phyloP scores from a whole-genome alignment of 2,888 invertebrate genomes.

The Spialia ferax region DNA sequence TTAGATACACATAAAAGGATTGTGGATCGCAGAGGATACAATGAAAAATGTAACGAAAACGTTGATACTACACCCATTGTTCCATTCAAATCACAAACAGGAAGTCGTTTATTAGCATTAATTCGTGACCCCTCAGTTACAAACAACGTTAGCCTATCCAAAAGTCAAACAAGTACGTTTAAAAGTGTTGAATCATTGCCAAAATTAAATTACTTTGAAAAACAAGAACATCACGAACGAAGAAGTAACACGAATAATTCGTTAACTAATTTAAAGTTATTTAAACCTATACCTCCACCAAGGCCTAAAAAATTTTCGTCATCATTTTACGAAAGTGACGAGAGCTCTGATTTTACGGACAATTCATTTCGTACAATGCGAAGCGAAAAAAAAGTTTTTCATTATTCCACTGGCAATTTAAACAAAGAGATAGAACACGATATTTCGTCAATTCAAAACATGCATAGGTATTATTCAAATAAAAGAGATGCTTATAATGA shows the following conservation, averaged over 20 bases:
- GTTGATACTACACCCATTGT: slow-evolving; percentile 54
- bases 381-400: slow-evolving; percentile 73
- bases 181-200: slow-evolving; percentile 56
- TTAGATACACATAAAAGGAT: slow-evolving; percentile 90
- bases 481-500: slow-evolving; percentile 58
- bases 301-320: slow-evolving; percentile 71
- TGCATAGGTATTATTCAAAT: slow-evolving; percentile 73
- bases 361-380: slow-evolving; percentile 70
- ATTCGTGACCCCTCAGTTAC: slow-evolving; percentile 84
- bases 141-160: slow-evolving; percentile 59
- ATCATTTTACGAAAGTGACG: slow-evolving; percentile 77
- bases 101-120: slow-evolving; percentile 88
- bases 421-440: slow-evolving; percentile 81
- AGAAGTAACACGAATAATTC: slow-evolving; percentile 43
- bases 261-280: slow-evolving; percentile 50
- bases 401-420: slow-evolving; percentile 78
- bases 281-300: slow-evolving; percentile 75
- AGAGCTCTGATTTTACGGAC: slow-evolving; percentile 75
- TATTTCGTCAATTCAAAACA: slow-evolving; percentile 77
- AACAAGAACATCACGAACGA: slow-evolving; percentile 14
- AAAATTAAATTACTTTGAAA: slow-evolving; percentile 46
- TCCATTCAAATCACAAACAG: slow-evolving; percentile 83
- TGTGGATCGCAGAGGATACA: slow-evolving; percentile 88
- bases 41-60: slow-evolving; percentile 65
- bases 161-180: slow-evolving; percentile 54